A percentile compares a stretch with the other conserved stretches of the same genome.
phyloP scores from a whole-genome alignment of 2,888 invertebrate species.

The Ectemnius lituratus region DNA sequence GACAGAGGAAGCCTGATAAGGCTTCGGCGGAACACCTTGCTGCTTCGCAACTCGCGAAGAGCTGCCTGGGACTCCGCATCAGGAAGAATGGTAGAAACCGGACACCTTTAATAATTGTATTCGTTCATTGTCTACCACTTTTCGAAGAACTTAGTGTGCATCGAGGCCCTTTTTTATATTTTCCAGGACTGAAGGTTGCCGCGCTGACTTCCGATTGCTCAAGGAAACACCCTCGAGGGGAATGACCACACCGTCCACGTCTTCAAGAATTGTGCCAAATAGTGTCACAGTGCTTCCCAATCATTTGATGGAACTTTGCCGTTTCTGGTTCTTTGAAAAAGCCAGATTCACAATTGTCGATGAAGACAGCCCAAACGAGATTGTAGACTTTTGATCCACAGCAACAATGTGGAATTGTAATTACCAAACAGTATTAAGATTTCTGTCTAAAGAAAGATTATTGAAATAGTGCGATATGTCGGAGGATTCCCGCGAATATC shows the following conservation, averaged over 20 bases:
- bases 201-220: slow-evolving; percentile 53
- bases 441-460: too few species aligned
- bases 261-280: slow-evolving; percentile 5
- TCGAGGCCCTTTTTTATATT: slow-evolving; percentile 2
- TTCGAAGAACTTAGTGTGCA: background rate
- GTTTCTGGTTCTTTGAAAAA: too few species aligned
- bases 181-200: background rate
- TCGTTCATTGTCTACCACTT: too few species aligned
- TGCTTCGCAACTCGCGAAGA: too few species aligned
- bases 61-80: background rate
- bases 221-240: slow-evolving; percentile 53
- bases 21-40: background rate
- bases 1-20: background rate
- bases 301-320: too few species aligned
- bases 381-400: too few species aligned
- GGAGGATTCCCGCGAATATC: background rate
- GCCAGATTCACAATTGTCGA: too few species aligned
- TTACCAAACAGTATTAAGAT: too few species aligned
- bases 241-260: slow-evolving; percentile 1
- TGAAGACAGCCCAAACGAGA: too few species aligned
- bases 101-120: background rate
- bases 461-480: too few species aligned
- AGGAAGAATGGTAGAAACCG: slow-evolving; percentile 42
- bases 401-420: too few species aligned
- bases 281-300: background rate